phyloP scores from a whole-genome alignment of 2,888 invertebrate species.

The Cantharis nigra region DNA sequence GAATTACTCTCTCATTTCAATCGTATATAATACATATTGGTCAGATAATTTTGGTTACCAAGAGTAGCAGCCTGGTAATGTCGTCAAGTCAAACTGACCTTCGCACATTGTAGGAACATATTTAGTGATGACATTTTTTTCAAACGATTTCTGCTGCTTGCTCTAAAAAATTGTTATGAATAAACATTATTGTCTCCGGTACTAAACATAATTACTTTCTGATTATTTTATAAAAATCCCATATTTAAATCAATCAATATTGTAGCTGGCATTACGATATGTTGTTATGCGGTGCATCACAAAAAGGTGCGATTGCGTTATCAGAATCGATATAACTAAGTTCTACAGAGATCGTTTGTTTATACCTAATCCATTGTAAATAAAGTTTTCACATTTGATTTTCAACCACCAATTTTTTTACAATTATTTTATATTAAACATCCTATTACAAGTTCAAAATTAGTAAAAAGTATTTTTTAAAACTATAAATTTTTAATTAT shows the following conservation, averaged over 20 bases:
- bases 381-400: background rate
- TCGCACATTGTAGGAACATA: background rate
- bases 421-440: background rate
- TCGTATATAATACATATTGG: background rate
- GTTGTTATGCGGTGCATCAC: background rate
- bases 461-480: background rate
- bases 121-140: background rate
- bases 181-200: background rate
- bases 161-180: background rate
- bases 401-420: background rate
- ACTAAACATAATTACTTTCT: background rate
- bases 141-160: background rate
- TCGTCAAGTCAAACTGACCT: background rate
- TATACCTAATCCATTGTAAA: background rate
- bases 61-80: background rate
- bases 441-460: background rate
- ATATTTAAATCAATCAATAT: background rate
- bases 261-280: background rate
- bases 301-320: background rate
- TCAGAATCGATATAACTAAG: background rate
- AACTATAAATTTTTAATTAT: background rate
- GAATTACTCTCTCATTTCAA: background rate
- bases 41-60: background rate
- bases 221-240: background rate
- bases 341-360: background rate